Evolutionary conservation across 2,888 invertebrate genomes (phyloP).

Genomic region (Gastracanthus pulcherrimus): DNA sequence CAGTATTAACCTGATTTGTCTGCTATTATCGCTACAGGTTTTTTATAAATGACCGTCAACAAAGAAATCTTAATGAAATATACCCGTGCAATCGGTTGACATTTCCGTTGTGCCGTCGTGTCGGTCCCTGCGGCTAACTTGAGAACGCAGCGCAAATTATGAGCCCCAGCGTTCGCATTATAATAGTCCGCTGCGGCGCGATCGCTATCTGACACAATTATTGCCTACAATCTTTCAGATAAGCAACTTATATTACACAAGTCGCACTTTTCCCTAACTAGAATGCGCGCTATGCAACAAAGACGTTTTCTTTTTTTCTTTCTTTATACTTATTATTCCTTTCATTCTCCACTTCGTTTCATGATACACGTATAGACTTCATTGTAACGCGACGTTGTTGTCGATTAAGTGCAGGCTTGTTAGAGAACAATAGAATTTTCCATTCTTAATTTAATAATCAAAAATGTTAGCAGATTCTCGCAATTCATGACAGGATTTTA

Average conservation of each 20-base stretch:
- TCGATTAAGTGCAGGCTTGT: not conserved
- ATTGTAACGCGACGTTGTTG: not conserved
- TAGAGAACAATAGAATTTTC: not conserved
- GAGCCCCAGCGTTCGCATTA: constrained; percentile 12
- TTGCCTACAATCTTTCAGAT: constrained; percentile 12
- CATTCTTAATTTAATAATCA: constrained; percentile 13
- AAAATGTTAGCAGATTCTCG: too few relatives aligned
- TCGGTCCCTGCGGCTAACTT: not conserved
- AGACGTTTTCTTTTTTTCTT: not conserved
- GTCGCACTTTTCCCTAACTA: constrained; percentile 9
- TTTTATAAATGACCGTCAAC: not conserved
- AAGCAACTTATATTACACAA: constrained; percentile 26
- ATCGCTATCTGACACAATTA: constrained; percentile 31
- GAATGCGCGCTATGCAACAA: not conserved
- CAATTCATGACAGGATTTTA: too few relatives aligned
- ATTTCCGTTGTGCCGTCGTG: not conserved
- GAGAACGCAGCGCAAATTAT: not conserved
- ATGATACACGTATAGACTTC: not conserved
- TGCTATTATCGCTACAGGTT: not conserved
- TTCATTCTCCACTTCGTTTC: not conserved
- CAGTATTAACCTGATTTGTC: not conserved
- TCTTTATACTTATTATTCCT: too few relatives aligned
- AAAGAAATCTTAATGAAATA: constrained; percentile 23
- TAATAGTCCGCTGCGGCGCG: not conserved
- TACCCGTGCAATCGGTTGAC: constrained; percentile 4